Base-by-base conservation (phyloP, 2,797 vertebrate genomes). In the Sebastolobus altivelis region DNA sequence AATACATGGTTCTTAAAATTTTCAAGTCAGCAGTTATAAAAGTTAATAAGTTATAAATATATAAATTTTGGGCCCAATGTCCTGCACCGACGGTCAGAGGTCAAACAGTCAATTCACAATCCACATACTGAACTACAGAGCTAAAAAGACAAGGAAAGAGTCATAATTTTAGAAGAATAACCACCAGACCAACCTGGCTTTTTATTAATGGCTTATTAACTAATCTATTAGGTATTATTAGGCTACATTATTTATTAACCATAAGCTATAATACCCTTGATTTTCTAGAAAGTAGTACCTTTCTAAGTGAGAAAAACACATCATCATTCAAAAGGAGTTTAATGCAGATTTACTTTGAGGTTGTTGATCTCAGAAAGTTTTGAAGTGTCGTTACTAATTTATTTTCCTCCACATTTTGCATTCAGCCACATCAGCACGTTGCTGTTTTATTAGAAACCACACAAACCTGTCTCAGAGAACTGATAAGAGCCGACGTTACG, bases 401-500 rank as follows among this genome's bases (percentile, higher is more conserved):
- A 8, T 37, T 59, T 6, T 62, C 33, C 6, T 61, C 46, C 58
- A 49, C n/a, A 20, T 49, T 70, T 52, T 65, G 18, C 29, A 37
- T 62, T 70, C 46, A 27, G 6, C 31, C 11, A 22, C 25, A 60
- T 46, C n/a, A 66, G 60, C 31, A 49, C 12, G 16, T 25, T 38
- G 40, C 29, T 43, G 11, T 63, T 59, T 66, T 8, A 59, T 2
- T 35, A 11, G 40, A 73, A 61, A 56, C 20, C 20, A 18, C 20
- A 61, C 13, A 66, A 59, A 46, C 11, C 8, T 6, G 25, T 35
- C 2, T 5, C 6, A 3, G 7, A 79, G 59, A 76, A 22, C 31
- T 37, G 61, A 74, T 56, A 75, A 82, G 1, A 2, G 16, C n/a
- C 29, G 27, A 6, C 22, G 65, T 77, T 66, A 18, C 8, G 20